Conservation (phyloP, 2,113 vertebrate genomes). For the Sander vitreus region DNA sequence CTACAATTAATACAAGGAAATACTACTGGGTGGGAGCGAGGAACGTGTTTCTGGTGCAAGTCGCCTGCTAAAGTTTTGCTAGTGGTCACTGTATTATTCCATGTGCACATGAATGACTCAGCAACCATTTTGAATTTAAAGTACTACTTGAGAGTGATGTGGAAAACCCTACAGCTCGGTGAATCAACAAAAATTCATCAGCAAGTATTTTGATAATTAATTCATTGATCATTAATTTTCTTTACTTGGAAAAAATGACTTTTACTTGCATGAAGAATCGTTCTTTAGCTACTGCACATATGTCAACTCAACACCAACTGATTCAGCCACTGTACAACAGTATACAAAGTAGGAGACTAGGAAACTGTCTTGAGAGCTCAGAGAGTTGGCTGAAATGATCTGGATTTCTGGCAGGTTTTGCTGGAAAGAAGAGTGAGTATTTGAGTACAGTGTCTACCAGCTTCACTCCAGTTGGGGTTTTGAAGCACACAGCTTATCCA, state of each 20-base stretch:
- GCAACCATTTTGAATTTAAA: background rate
- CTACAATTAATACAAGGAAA: slow-evolving; percentile 16
- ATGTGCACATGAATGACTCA: background rate
- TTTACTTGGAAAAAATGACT: background rate
- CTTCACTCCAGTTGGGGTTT: slow-evolving; percentile 38
- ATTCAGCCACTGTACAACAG: slow-evolving; percentile 4
- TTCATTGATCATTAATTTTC: background rate
- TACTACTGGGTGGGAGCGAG: background rate
- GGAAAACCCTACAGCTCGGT: background rate
- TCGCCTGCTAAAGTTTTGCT: background rate
- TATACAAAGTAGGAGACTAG: background rate
- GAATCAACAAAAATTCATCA: background rate
- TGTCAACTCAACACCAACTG: background rate
- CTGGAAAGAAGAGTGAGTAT: background rate
- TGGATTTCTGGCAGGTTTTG: slow-evolving; percentile 3
- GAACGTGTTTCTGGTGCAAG: background rate
- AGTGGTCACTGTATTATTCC: slow-evolving; percentile 4
- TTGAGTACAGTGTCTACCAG: slow-evolving; percentile 10
- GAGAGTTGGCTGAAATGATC: slow-evolving; percentile 15
- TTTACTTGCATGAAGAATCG: background rate
- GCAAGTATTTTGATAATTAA: background rate
- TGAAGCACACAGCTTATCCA: slow-evolving; percentile 14
- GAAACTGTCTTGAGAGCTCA: background rate
- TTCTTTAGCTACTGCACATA: background rate
- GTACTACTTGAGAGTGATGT: background rate